Conservation (phyloP, 2,888 invertebrate genomes). For the Lordiphosa andalusiaca region DNA sequence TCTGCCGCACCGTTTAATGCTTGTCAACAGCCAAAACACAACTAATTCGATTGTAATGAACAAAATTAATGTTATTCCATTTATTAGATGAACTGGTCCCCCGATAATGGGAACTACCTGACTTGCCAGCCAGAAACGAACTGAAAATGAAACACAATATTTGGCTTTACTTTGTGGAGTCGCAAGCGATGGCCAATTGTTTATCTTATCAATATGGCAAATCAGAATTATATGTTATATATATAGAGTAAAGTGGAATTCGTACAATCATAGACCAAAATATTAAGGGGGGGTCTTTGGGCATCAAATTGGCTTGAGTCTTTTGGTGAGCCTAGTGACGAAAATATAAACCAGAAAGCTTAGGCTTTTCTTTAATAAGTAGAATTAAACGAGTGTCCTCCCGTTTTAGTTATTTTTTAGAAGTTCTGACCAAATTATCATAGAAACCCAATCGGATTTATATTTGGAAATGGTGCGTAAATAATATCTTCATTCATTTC, state of each 20-base stretch:
- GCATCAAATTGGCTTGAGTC: too few relatives aligned
- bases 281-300: background rate
- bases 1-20: constrained; percentile 14
- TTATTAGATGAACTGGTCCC: constrained; percentile 20
- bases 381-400: too few relatives aligned
- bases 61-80: constrained; percentile 12
- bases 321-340: too few relatives aligned
- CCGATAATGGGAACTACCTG: constrained; percentile 27
- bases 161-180: constrained; percentile 5
- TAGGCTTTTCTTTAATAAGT: too few relatives aligned
- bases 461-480: too few relatives aligned
- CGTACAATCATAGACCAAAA: constrained; percentile 11
- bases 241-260: constrained; percentile 32
- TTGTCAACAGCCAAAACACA: constrained; percentile 42
- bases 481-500: too few relatives aligned
- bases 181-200: constrained; percentile 26
- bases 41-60: constrained; percentile 47
- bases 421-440: too few relatives aligned
- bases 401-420: too few relatives aligned
- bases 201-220: constrained; percentile 61
- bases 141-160: constrained; percentile 49
- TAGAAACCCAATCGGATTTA: too few relatives aligned
- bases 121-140: constrained; percentile 42
- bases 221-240: constrained; percentile 31
- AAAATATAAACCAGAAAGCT: too few relatives aligned